A percentile compares a stretch with the other conserved stretches of the same genome.
phyloP scores from a whole-genome alignment of 2,113 vertebrate genomes.

The Connochaetes taurinus region DNA sequence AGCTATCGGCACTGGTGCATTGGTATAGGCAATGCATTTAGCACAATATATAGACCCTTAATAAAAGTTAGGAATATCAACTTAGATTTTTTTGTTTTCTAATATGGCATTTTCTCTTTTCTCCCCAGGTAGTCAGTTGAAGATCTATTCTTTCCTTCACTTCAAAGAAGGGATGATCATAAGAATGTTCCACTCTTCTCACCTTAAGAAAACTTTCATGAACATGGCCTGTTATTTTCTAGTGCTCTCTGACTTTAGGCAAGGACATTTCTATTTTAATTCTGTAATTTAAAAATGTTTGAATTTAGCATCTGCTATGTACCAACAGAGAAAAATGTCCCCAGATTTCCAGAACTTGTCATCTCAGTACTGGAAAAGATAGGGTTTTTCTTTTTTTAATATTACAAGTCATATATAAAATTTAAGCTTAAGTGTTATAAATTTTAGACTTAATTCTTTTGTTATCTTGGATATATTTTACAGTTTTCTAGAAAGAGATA shows the following conservation, averaged over 20 bases:
- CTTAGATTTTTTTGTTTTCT: background rate
- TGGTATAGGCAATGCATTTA: background rate
- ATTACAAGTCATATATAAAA: background rate
- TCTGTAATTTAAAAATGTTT: background rate
- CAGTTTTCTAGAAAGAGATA: background rate
- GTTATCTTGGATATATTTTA: background rate
- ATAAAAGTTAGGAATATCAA: background rate
- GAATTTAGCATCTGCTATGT: background rate
- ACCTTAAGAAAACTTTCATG: background rate
- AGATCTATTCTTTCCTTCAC: background rate
- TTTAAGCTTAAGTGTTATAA: background rate
- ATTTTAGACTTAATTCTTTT: background rate
- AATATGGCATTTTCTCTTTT: background rate
- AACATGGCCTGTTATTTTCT: background rate
- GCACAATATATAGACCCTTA: background rate
- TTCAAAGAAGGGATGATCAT: background rate
- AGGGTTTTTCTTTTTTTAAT: background rate
- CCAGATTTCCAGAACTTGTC: background rate
- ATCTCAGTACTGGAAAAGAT: background rate
- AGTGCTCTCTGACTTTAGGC: background rate
- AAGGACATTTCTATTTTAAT: background rate
- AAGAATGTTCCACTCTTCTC: background rate
- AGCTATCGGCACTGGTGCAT: background rate
- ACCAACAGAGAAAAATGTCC: background rate
- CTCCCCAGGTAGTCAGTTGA: background rate